Conservation (phyloP, 2,113 vertebrate species). For the Diadophis punctatus region DNA sequence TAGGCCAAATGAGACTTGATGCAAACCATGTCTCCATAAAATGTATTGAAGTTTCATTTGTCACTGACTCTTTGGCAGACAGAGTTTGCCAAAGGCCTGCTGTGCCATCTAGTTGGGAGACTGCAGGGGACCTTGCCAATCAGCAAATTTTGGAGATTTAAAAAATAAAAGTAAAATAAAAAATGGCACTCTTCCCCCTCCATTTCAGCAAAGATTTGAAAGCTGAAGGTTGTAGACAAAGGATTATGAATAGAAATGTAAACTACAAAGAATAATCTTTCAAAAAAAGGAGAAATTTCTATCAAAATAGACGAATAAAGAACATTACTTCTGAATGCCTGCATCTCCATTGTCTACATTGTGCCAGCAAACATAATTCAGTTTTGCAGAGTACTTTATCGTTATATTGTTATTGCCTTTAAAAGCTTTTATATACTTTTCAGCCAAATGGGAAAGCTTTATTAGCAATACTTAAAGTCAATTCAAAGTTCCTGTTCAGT, state of each 20-base stretch:
- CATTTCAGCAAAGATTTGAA: constrained; percentile 22
- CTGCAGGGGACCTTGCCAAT: constrained; percentile 11
- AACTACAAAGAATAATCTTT: constrained; percentile 55
- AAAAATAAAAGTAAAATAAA: constrained; percentile 10
- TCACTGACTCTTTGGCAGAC: constrained; percentile 30
- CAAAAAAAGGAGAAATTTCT: constrained; percentile 29
- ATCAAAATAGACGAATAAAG: constrained; percentile 59
- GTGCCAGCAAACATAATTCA: constrained; percentile 43
- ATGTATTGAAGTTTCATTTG: constrained; percentile 20
- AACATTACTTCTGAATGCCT: constrained; percentile 43
- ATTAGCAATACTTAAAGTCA: not conserved
- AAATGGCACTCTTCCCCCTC: not conserved
- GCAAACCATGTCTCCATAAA: constrained; percentile 8
- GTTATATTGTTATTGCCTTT: not conserved
- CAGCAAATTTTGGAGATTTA: not conserved
- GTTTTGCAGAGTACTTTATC: constrained; percentile 39
- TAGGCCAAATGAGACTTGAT: constrained; percentile 12
- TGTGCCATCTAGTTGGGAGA: constrained; percentile 16
- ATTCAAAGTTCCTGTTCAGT: not conserved
- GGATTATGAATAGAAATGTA: constrained; percentile 42
- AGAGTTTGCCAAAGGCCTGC: constrained; percentile 23
- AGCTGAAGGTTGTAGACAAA: constrained; percentile 27
- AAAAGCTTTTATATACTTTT: not conserved
- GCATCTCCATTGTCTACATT: constrained; percentile 22
- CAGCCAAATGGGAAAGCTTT: not conserved